A percentile compares a stretch with the other conserved stretches of the same genome.
These are phyloP conservation scores for Thecophora atra DNA, from an alignment of 2,888 invertebrate species.

Conservation along the genomic window DNA sequence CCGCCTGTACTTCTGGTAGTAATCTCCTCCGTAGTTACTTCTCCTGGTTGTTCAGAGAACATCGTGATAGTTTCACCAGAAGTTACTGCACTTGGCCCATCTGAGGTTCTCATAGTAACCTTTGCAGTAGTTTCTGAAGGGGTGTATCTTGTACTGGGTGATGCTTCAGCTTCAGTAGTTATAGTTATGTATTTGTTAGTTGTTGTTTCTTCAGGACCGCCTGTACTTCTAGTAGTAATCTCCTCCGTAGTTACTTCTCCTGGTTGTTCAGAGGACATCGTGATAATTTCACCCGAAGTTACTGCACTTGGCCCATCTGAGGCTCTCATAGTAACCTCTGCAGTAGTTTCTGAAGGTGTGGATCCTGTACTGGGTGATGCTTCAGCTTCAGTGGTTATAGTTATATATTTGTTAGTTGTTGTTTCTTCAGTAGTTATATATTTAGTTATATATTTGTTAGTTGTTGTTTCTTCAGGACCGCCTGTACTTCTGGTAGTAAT, in stretches of 20 bases:
- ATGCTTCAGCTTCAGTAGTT: neutral
- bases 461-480: neutral
- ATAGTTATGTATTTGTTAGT: neutral
- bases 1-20: neutral
- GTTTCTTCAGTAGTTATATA: neutral
- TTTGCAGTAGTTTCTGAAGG: neutral
- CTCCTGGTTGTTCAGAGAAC: neutral
- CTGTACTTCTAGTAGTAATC: neutral
- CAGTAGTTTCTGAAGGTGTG: neutral
- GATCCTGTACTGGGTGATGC: neutral
- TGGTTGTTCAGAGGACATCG: neutral
- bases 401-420: neutral
- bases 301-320: neutral
- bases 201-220: neutral
- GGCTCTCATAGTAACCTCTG: neutral
- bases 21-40: neutral
- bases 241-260: neutral
- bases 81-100: neutral
- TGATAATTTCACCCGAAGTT: neutral
- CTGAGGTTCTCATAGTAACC: neutral
- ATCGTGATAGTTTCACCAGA: too few species aligned
- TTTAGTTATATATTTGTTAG: too few species aligned
- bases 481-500: neutral
- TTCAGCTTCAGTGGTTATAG: neutral
- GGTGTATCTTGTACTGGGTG: too few species aligned